Evolutionary conservation across 2,888 invertebrate genomes (phyloP), one percentile per base, ranked within the genome.

Genomic region (Orthonychiurus folsomi): DNA sequence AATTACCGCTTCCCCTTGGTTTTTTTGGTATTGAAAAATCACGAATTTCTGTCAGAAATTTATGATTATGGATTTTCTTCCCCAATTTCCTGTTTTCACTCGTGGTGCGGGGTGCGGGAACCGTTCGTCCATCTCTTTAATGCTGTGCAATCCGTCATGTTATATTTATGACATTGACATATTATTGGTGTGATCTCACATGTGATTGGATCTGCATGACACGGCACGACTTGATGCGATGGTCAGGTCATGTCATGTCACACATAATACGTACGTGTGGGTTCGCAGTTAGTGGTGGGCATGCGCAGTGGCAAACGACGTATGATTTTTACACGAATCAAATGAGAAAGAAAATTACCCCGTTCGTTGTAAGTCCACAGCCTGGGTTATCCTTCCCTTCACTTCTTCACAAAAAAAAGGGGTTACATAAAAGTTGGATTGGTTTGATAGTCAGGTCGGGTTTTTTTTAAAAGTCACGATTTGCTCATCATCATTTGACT

Each of bases 381-480:
- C 37, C 37, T 15, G 5, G 37, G 15, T 9, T 37, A 37, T 9
- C 9, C 37, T 9, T 37, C 37, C 37, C 15, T 37, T 15, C 5
- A 37, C 15, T 37, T 37, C 37, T 9, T 9, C 37, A 9, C 15
- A 37, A 15, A 37, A 37, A 37, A 37, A 37, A 37, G 37, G 37
- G 37, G 37, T 37, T 37, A 37, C 9, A n/a, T n/a, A n/a, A 37
- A 37, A 15, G 5, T 15, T 37, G 37, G 37, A 9, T 37, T 37
- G 37, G 15, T 37, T 37, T 37, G 37, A 37, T 37, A 37, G 37
- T 37, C 37, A 37, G 37, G 37, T 37, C 15, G 37, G 15, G 37
- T 37, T 37, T 37, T n/a, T n/a, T 37, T 37, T 37, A 37, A 37
- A 37, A 37, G 37, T 37, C 37, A 37, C 37, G 37, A 37, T 37